phyloP scores from a whole-genome alignment of 2,797 vertebrate species.

The Erethizon dorsatum region DNA sequence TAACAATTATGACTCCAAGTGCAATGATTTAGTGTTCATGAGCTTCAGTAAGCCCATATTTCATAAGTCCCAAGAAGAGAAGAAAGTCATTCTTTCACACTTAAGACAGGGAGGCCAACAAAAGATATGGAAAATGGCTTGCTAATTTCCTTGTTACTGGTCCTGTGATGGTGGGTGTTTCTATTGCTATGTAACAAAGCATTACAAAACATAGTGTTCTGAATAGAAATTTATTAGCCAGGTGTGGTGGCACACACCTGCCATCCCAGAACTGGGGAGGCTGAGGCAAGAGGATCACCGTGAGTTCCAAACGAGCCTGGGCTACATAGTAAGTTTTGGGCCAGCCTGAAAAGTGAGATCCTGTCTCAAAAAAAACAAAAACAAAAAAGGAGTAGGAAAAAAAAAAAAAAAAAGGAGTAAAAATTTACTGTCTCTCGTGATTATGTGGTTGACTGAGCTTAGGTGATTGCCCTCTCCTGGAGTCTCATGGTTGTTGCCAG shows the following conservation, averaged over 20 bases:
- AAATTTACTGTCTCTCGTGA: background rate
- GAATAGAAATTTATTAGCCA: background rate
- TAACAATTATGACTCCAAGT: background rate
- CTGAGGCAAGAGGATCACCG: background rate
- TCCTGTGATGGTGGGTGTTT: background rate
- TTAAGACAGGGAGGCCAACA: background rate
- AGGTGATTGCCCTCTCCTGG: background rate
- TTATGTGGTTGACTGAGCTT: background rate
- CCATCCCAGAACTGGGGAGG: background rate
- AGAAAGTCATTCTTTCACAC: background rate
- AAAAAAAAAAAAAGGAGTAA: background rate
- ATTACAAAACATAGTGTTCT: background rate
- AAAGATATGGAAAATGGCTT: background rate
- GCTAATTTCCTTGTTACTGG: background rate
- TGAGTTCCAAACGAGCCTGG: background rate
- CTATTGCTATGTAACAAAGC: background rate
- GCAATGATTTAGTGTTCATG: background rate
- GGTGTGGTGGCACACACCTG: background rate
- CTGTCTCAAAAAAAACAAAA: background rate
- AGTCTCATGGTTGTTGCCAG: background rate
- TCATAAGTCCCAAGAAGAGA: background rate
- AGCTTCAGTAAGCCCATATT: background rate
- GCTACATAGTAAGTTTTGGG: background rate
- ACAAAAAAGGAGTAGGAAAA: no score
- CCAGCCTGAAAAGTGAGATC: background rate